These are phyloP conservation scores for Drosophila persimilis DNA, from an alignment of 1,140 invertebrate genomes.

Conservation along the genomic window DNA sequence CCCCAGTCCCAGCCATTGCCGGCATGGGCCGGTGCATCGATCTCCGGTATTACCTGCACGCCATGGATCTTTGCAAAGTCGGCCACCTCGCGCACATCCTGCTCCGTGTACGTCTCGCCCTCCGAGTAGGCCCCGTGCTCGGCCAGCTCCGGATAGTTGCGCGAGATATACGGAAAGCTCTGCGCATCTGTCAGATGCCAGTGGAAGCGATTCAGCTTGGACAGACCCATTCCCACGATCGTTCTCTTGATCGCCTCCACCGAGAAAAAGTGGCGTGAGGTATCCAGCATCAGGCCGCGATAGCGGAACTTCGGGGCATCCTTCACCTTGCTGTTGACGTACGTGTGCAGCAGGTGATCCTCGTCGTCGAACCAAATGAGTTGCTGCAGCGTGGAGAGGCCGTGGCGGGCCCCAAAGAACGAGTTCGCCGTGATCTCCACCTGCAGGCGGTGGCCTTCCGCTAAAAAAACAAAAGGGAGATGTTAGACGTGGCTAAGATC, in stretches of 20 bases:
- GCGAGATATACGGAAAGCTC: constrained; percentile 90
- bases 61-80: constrained; percentile 88
- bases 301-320: constrained; percentile 86
- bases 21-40: constrained; percentile 92
- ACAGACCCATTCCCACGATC: constrained; percentile 90
- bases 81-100: constrained; percentile 87
- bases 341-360: constrained; percentile 85
- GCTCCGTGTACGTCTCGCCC: constrained; percentile 87
- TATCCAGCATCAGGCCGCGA: constrained; percentile 90
- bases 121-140: constrained; percentile 90
- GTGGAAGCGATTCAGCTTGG: constrained; percentile 93
- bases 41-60: constrained; percentile 87
- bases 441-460: constrained; percentile 84
- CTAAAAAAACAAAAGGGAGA: constrained; percentile 25
- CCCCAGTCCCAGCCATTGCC: constrained; percentile 93
- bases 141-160: constrained; percentile 88
- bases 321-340: constrained; percentile 85
- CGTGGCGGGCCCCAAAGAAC: constrained; percentile 91
- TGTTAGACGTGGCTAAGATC: not conserved
- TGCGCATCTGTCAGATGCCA: constrained; percentile 94
- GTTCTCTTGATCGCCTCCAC: constrained; percentile 88
- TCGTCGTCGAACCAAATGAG: constrained; percentile 90
- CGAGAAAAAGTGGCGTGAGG: constrained; percentile 90
- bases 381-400: constrained; percentile 90
- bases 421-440: constrained; percentile 87